Base-by-base conservation (phyloP, 2,113 vertebrate genomes). In the Ctenomys sociabilis region DNA sequence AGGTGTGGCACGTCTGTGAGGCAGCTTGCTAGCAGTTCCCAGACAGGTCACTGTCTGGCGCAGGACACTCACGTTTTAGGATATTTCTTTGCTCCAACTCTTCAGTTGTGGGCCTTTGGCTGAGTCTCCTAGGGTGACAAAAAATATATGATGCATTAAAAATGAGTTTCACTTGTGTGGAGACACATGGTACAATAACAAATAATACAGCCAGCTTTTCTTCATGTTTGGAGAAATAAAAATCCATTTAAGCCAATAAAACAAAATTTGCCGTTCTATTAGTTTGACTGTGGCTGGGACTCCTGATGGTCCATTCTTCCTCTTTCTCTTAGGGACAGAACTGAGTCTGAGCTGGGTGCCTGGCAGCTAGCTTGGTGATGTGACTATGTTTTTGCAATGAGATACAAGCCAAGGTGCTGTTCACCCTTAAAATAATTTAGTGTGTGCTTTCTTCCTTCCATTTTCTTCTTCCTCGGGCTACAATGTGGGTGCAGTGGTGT, bases 41-140 rank as follows among this genome's bases (percentile, higher is more conserved):
- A 3, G 61, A 66, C 30, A 12, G 57, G 63, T 61, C 95, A 88
- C 24, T 1, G 16, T 80, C 22, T n/a, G 61, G 28, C 59, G 75
- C 3, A 32, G 90, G 92, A 97, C 96, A 99, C 99, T 99, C 97
- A 99, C 99, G 99, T 97, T 99, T 99, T 86, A 99, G 98, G 96
- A 99, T 99, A 98, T 99, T 99, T 97, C 99, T 99, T 97, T 99
- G 99, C 95, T 99, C 99, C 98, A 99, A 98, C 96, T 99, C 99
- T 98, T 99, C 99, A 85, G 99, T 99, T 52, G 99, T 99, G 59
- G 99, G 99, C 97, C 99, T 99, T 98, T 99, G 99, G 98, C 99
- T 99, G 94, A 99, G 98, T 35, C 99, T 99, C 98, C 99, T 99
- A 96, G 78, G 92, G 98, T 75, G 97, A 97, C 12, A 98, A 22